Evolutionary conservation across 2,113 vertebrate species (phyloP), one percentile per base, ranked within the genome.

Genomic region (Salvelinus sp.): DNA sequence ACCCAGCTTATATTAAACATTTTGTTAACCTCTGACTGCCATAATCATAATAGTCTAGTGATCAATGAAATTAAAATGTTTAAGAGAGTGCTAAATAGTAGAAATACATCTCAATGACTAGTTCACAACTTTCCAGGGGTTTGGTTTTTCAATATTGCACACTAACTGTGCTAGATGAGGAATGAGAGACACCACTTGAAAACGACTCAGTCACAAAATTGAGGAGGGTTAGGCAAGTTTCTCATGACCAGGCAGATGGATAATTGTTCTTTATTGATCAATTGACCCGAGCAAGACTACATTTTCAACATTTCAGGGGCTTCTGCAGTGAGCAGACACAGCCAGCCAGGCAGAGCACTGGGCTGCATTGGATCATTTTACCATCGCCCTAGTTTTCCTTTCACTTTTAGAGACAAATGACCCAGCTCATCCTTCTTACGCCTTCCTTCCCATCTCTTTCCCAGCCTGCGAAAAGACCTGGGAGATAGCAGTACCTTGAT

Each of bases 331-430:
- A 62, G 58, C 58, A 22, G 58, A 62, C 14, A 64, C 50, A 54
- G 13, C 6, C n/a, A n/a, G 60, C 66, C 16, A 22, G 30, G 14
- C 18, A 74, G 74, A 66, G 68, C 72, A 60, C 76, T 75, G 84
- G 85, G 69, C 18, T 12, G 79, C 79, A 38, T 25, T 20, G 63
- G 86, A 91, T 92, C 87, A 92, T 91, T 92, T 90, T 90, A 92
- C 88, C 89, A 70, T 57, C 79, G 91, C 64, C 92, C 93, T 91
- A 92, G 44, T 86, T 92, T 85, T 75, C 76, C 79, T 88, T 83
- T 79, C 76, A 72, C 88, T 81, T 82, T 85, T 48, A 3, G 87
- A 89, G 76, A 79, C 72, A 50, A 88, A 84, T 87, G 92, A 90
- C 85, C 92, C 87, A 91, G 88, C 90, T 85, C 80, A 70, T 75